Conservation (phyloP, 92 coral and sea anemone genomes). For the Palythoa caribaeorum region DNA sequence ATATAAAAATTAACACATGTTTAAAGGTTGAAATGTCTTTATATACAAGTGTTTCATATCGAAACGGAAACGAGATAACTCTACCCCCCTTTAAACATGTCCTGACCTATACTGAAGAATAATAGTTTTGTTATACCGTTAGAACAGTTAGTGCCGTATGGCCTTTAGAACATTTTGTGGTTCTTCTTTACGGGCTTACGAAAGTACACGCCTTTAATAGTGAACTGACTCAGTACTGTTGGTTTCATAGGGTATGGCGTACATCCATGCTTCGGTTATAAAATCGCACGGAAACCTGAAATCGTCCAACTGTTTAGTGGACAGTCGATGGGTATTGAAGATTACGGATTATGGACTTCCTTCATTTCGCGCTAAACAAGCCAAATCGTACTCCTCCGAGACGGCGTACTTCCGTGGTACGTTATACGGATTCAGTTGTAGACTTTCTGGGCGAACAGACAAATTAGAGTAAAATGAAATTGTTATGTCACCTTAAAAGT, state of each 20-base stretch:
- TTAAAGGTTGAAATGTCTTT: no score
- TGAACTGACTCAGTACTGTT: background rate
- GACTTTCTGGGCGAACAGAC: background rate
- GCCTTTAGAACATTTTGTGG: background rate
- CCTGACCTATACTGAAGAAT: no score
- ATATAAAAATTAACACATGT: no score
- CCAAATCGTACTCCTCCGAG: conserved; percentile 87
- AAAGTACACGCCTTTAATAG: background rate
- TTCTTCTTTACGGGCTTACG: background rate
- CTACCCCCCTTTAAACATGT: no score
- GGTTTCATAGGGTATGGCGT: conserved; percentile 86
- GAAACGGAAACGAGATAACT: no score
- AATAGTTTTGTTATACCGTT: no score
- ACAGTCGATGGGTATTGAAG: conserved; percentile 98
- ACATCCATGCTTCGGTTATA: conserved; percentile 87
- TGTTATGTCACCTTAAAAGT: no score
- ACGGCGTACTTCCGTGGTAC: conserved; percentile 82
- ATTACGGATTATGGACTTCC: conserved; percentile 95
- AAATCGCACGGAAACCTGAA: conserved; percentile 98
- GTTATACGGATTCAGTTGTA: background rate
- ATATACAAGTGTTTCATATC: no score
- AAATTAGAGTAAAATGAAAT: background rate
- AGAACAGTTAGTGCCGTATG: no score
- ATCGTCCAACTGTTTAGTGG: conserved; percentile 94
- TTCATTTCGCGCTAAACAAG: conserved; percentile 90